Conservation (phyloP, 2,888 invertebrate species). For the Cephus sareptanus region DNA sequence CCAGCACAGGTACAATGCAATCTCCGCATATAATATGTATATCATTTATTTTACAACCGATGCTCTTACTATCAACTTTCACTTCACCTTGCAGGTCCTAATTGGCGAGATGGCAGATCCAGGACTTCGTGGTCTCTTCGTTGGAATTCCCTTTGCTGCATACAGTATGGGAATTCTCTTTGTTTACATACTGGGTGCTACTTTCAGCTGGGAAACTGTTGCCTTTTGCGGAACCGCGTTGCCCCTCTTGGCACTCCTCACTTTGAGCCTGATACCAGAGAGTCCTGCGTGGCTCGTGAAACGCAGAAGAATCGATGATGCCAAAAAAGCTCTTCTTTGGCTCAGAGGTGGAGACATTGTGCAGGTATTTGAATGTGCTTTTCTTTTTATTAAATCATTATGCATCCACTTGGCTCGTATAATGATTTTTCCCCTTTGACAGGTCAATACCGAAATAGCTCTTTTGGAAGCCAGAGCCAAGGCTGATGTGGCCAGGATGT, state of each 20-base stretch:
- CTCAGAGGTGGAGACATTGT: constrained; percentile 71
- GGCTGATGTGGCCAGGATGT: constrained; percentile 37
- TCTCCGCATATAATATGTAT: constrained; percentile 3
- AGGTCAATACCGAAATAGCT: constrained; percentile 49
- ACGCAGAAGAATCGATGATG: constrained; percentile 69
- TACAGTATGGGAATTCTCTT: constrained; percentile 81
- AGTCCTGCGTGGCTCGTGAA: constrained; percentile 81
- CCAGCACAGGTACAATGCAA: constrained; percentile 74
- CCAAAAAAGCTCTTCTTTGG: constrained; percentile 71
- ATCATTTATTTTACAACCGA: background rate
- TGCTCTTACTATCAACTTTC: background rate
- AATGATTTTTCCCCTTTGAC: background rate
- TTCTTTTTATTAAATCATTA: background rate
- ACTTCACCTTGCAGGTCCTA: constrained; percentile 70
- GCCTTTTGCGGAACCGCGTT: constrained; percentile 74
- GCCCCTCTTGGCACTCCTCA: constrained; percentile 72
- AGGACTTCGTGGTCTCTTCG: constrained; percentile 75
- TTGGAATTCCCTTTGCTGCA: constrained; percentile 79
- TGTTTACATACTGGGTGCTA: constrained; percentile 78
- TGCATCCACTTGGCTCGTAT: background rate
- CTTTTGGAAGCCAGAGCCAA: constrained; percentile 42
- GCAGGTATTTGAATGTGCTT: constrained; percentile 51
- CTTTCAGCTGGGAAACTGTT: constrained; percentile 77
- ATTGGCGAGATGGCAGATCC: constrained; percentile 83
- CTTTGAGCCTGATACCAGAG: constrained; percentile 77